Evolutionary conservation across 2,113 vertebrate species (phyloP), one percentile per base, ranked within the genome.

Genomic region (Nothoprocta pentlandii): DNA sequence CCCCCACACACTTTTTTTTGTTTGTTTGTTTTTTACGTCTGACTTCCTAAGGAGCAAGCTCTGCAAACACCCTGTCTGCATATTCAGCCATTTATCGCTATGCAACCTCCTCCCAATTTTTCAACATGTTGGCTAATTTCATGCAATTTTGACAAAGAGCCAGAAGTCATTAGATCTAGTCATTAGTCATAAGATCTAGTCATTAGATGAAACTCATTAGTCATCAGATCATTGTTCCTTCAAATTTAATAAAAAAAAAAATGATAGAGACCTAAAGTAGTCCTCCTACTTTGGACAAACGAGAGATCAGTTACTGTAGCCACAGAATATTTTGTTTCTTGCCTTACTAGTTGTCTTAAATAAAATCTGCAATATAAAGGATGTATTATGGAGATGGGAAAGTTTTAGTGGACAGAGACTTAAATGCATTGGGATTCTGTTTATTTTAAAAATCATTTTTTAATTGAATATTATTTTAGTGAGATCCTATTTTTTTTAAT

Each of bases 141-240:
- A 87, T 89, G 89, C 83, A 84, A 90, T 92, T 87, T 44, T 90
- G 77, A 89, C 62, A 84, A 32, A 56, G 79, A 95, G 83, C 69
- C 80, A 95, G 80, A 81, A 96, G 77, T 92, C 80, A 93, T 96
- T 96, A 89, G 77, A 90, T 86, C 91, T 83, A 92, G 64, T 92
- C 34, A 69, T 94, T 94, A 94, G 83, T 93, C 92, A 94, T 96
- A 59, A 93, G 87, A 95, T 88, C 90, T 70, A 95, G 88, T 94
- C 64, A 91, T 91, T 94, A 85, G 21, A 63, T 88, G 73, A 58
- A 87, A 96, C 71, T 92, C 51, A 20, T 94, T 94, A 95, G 86
- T 94, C 90, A 93, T 90, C 76, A 90, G 90, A 95, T 90, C 68
- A 90, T 86, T 3, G 1, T 85, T 81, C 4, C 80, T 81, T 61